Conservation (phyloP, 2,797 vertebrate species). For the Thamnophis elegans region DNA sequence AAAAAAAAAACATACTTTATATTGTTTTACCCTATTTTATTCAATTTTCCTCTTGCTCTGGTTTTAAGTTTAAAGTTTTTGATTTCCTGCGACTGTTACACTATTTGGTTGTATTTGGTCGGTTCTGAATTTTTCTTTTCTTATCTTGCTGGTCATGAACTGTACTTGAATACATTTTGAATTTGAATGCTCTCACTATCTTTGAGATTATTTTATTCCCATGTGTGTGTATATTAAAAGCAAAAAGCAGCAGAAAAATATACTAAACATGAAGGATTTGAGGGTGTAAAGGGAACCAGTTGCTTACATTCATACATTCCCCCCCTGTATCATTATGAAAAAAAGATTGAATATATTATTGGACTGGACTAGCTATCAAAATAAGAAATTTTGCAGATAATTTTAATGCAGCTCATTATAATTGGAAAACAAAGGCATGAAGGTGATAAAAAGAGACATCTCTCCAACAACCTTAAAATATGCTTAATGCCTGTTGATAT, state of each 20-base stretch:
- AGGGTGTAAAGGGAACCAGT: constrained; percentile 37
- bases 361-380: constrained; percentile 24
- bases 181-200: background rate
- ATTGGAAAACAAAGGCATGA: background rate
- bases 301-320: constrained; percentile 1
- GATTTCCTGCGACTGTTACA: background rate
- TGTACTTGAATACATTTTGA: background rate
- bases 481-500: background rate
- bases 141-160: background rate
- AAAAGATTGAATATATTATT: constrained; percentile 33
- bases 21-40: background rate
- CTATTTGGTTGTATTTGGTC: background rate
- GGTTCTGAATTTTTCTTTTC: background rate
- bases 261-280: constrained; percentile 55
- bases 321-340: background rate
- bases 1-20: background rate
- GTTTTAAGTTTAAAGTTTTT: background rate
- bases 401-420: background rate
- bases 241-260: constrained; percentile 34
- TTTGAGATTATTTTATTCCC: background rate
- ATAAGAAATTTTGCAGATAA: background rate
- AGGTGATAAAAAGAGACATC: background rate
- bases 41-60: background rate
- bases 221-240: constrained; percentile 22
- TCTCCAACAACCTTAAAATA: background rate